These are phyloP conservation scores for Halotydeus destructor DNA, from an alignment of 1,140 invertebrate genomes.

Conservation along the genomic window DNA sequence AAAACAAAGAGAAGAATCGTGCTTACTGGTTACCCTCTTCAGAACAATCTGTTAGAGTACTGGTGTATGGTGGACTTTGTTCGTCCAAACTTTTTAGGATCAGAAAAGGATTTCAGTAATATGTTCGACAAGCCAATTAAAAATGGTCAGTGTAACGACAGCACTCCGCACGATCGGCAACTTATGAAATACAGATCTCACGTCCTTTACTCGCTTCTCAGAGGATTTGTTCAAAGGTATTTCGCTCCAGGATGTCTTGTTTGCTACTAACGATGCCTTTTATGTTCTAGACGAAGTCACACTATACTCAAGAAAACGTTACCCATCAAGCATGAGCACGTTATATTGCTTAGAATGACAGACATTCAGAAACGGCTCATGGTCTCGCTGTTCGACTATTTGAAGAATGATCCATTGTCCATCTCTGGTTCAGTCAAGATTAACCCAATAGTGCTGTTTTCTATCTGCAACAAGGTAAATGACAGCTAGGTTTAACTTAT, in stretches of 20 bases:
- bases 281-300: slow-evolving; percentile 47
- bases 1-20: slow-evolving; percentile 59
- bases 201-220: slow-evolving; percentile 63
- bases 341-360: slow-evolving; percentile 67
- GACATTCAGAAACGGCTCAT: slow-evolving; percentile 52
- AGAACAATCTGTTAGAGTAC: slow-evolving; percentile 86
- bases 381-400: slow-evolving; percentile 7
- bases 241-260: not conserved
- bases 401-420: not conserved
- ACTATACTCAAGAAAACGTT: slow-evolving; percentile 61
- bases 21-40: slow-evolving; percentile 83
- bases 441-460: slow-evolving; percentile 92
- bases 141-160: slow-evolving; percentile 82
- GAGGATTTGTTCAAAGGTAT: slow-evolving; percentile 69
- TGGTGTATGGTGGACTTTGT: slow-evolving; percentile 94
- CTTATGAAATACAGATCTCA: slow-evolving; percentile 73
- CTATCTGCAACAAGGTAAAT: slow-evolving; percentile 84
- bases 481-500: not conserved
- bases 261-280: slow-evolving; percentile 16
- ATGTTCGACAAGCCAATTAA: slow-evolving; percentile 59
- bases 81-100: slow-evolving; percentile 63
- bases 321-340: slow-evolving; percentile 77
- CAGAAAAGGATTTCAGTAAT: slow-evolving; percentile 78
- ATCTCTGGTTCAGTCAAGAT: slow-evolving; percentile 25
- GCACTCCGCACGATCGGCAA: slow-evolving; percentile 65